Evolutionary conservation across 2,888 invertebrate genomes (phyloP).

Genomic region (Lutraria lutraria): DNA sequence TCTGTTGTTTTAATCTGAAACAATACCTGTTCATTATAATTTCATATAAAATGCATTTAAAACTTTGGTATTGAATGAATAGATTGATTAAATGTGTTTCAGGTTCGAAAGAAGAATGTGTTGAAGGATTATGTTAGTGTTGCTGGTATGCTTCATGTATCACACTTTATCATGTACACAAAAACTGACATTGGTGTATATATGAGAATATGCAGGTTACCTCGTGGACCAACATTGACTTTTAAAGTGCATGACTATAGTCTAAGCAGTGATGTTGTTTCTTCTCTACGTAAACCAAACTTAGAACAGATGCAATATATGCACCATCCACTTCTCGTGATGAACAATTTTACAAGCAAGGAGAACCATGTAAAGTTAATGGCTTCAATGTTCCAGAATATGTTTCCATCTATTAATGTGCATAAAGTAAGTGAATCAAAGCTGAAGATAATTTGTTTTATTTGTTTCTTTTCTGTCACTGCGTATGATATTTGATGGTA

Average conservation of each 20-base stretch:
- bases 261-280: slow-evolving; percentile 94
- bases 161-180: slow-evolving; percentile 96
- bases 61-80: too few relatives aligned
- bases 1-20: background rate
- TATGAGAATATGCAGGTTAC: slow-evolving; percentile 93
- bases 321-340: slow-evolving; percentile 95
- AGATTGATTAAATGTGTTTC: slow-evolving; percentile 63
- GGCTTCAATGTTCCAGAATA: slow-evolving; percentile 98
- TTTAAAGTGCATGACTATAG: slow-evolving; percentile 93
- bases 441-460: too few relatives aligned
- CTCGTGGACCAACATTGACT: slow-evolving; percentile 96
- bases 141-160: slow-evolving; percentile 96
- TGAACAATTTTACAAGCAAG: slow-evolving; percentile 92
- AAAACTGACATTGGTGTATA: slow-evolving; percentile 92
- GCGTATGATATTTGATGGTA: too few relatives aligned
- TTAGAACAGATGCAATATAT: slow-evolving; percentile 90
- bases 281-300: slow-evolving; percentile 92
- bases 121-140: slow-evolving; percentile 97
- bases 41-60: too few relatives aligned
- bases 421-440: slow-evolving; percentile 90
- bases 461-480: too few relatives aligned
- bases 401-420: slow-evolving; percentile 99
- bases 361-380: slow-evolving; percentile 91
- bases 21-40: too few relatives aligned
- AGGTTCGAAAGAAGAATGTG: slow-evolving; percentile 96